phyloP scores from a whole-genome alignment of 2,888 invertebrate species.

The Metellina segmentata region DNA sequence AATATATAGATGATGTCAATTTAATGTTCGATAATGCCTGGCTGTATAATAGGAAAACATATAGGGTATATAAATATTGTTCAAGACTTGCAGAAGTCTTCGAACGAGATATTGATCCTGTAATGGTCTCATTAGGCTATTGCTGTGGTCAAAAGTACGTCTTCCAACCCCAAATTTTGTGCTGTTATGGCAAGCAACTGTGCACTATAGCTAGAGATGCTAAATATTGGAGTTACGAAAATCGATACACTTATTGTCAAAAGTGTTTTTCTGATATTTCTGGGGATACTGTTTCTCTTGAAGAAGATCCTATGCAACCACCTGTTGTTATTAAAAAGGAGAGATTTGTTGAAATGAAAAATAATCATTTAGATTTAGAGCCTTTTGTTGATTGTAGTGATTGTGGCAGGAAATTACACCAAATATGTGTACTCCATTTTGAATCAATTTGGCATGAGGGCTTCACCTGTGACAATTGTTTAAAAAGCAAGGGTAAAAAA shows the following conservation, averaged over 20 bases:
- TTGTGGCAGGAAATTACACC: constrained; percentile 98
- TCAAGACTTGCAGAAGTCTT: constrained; percentile 99
- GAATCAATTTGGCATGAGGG: constrained; percentile 97
- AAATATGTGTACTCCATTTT: constrained; percentile 98
- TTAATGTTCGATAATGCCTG: constrained; percentile 99
- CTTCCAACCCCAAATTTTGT: constrained; percentile 98
- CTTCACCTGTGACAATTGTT: constrained; percentile 95
- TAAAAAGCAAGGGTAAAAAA: constrained; percentile 93
- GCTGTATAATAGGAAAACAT: constrained; percentile 99
- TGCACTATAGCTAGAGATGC: constrained; percentile 99
- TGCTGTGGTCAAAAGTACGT: constrained; percentile 99
- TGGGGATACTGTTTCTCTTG: constrained; percentile 97
- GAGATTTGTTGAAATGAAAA: constrained; percentile 98
- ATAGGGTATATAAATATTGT: constrained; percentile 97
- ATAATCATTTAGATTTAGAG: constrained; percentile 98
- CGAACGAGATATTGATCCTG: constrained; percentile 98
- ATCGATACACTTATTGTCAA: constrained; percentile 99
- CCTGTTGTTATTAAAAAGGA: constrained; percentile 91
- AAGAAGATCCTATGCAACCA: constrained; percentile 96
- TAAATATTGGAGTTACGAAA: constrained; percentile 98
- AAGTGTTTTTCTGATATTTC: constrained; percentile 99
- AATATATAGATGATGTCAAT: constrained; percentile 99
- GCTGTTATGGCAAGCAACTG: constrained; percentile 98
- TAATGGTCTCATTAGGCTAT: constrained; percentile 98
- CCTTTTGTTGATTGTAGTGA: constrained; percentile 97